These are phyloP conservation scores for Myodes glareolus DNA, from an alignment of 2,113 vertebrate genomes.

Conservation along the genomic window DNA sequence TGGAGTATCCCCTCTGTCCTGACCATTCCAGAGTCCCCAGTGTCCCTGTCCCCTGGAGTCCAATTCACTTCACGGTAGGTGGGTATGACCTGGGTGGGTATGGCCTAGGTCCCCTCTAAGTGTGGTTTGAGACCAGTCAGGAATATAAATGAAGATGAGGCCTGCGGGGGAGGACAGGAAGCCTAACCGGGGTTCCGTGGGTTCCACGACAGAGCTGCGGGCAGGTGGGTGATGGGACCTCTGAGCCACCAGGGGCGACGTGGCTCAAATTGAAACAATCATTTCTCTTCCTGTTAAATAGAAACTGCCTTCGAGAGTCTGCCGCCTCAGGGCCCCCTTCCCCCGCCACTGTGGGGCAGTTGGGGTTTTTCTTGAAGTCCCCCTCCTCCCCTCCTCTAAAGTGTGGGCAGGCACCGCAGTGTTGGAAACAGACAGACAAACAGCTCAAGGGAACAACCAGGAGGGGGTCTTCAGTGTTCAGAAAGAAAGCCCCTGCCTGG, in stretches of 20 bases:
- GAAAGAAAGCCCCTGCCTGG: constrained; percentile 26
- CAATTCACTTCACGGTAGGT: accelerated
- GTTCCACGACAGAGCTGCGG: constrained; percentile 60
- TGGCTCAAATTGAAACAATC: constrained; percentile 81
- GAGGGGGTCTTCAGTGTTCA: background rate
- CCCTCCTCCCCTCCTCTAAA: background rate
- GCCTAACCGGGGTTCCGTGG: background rate
- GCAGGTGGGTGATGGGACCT: constrained; percentile 57
- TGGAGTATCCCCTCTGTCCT: background rate
- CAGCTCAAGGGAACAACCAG: background rate
- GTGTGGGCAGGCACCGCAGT: background rate
- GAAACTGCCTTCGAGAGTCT: constrained; percentile 67
- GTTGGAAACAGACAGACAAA: background rate
- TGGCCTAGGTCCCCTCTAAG: accelerated
- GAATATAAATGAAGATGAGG: background rate
- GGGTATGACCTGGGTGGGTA: background rate
- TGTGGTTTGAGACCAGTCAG: accelerated
- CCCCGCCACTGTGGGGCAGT: accelerated
- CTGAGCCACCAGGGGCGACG: background rate
- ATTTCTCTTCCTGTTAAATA: constrained; percentile 79
- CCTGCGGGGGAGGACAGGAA: constrained; percentile 13
- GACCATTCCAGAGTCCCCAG: accelerated
- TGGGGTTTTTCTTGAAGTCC: constrained; percentile 59
- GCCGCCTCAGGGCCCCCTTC: background rate
- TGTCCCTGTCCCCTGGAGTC: too few relatives aligned